phyloP scores from a whole-genome alignment of 64 coral and sea anemone species.

The Montipora foliosa region DNA sequence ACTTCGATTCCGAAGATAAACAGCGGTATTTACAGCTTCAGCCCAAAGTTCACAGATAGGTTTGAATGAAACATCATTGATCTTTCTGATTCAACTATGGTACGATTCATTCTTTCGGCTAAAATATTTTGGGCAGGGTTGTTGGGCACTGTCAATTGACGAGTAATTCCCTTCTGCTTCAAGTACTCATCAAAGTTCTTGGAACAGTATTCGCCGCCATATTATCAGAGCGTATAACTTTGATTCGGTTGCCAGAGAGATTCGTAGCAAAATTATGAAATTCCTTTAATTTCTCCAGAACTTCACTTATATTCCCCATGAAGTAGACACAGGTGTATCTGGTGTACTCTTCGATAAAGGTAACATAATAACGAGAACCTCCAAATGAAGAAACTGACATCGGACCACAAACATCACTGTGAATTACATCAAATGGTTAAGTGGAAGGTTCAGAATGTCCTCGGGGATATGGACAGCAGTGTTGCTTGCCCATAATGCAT shows the following conservation, averaged over 20 bases:
- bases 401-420: conserved; percentile 53
- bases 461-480: no score
- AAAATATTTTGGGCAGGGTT: conserved; percentile 47
- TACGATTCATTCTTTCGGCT: conserved; percentile 17
- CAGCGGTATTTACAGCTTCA: conserved; percentile 67
- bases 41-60: conserved; percentile 45
- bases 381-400: conserved; percentile 16
- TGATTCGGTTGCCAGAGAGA: background rate
- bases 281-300: conserved; percentile 44
- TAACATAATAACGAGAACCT: conserved; percentile 30
- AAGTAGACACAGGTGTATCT: conserved; percentile 54
- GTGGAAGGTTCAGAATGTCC: background rate
- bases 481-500: no score
- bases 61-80: background rate
- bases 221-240: conserved; percentile 57
- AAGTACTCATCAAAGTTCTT: conserved; percentile 57
- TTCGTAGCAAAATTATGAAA: conserved; percentile 17
- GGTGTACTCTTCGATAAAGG: conserved; percentile 57
- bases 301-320: conserved; percentile 44
- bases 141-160: conserved; percentile 53
- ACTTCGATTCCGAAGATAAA: conserved; percentile 57
- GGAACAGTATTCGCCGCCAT: conserved; percentile 58
- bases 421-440: conserved; percentile 26
- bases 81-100: conserved; percentile 56
- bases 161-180: conserved; percentile 42